These are phyloP conservation scores for Coregonus ussuriensis DNA, from an alignment of 2,797 vertebrate genomes.

Conservation along the genomic window DNA sequence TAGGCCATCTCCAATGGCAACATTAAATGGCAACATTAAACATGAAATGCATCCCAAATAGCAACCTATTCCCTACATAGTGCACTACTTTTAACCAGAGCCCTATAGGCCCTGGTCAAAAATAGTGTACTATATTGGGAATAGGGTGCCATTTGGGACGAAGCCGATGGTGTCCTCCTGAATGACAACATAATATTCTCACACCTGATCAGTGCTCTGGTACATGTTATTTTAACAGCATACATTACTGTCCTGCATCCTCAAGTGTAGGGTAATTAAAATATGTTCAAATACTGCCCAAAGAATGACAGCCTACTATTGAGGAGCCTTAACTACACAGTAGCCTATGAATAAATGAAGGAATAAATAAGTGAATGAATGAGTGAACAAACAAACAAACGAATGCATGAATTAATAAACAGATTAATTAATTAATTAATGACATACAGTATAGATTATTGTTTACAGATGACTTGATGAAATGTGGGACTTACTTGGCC, in stretches of 20 bases:
- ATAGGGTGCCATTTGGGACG: neutral
- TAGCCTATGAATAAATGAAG: neutral
- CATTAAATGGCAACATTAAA: no score
- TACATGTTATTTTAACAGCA: neutral
- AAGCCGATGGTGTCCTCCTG: neutral
- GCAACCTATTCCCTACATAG: no score
- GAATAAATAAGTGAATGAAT: neutral
- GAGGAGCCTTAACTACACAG: neutral
- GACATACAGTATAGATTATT: neutral
- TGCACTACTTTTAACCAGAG: no score
- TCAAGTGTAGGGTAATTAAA: neutral
- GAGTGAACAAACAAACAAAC: neutral
- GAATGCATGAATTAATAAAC: neutral
- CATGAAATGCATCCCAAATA: no score
- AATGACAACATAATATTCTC: neutral
- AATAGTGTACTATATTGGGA: neutral
- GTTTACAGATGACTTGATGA: neutral
- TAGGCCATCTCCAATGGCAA: no score
- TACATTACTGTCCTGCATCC: neutral
- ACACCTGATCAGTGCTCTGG: neutral
- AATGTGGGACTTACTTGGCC: conserved; percentile 86
- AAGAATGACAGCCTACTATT: neutral
- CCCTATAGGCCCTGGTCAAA: no score
- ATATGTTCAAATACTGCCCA: neutral
- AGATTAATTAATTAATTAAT: neutral